phyloP scores from a whole-genome alignment of 2,797 vertebrate species.

The Ptychobarbus kaznakovi region DNA sequence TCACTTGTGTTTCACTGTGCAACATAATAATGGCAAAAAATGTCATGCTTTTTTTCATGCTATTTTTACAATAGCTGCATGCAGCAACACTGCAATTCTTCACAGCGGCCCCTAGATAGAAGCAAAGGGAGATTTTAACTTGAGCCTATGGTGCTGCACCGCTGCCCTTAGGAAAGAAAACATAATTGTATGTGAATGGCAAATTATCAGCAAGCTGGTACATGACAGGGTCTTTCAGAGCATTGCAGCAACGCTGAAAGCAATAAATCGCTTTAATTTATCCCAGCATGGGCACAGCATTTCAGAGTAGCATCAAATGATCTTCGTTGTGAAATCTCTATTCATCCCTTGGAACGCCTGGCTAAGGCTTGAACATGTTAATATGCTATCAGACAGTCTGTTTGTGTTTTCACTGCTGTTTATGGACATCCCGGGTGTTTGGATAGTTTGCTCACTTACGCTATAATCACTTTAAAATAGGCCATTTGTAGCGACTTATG shows the following conservation, averaged over 20 bases:
- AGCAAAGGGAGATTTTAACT: constrained; percentile 56
- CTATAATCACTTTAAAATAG: no score
- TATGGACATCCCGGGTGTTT: neutral
- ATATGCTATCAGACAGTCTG: neutral
- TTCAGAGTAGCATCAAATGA: constrained; percentile 21
- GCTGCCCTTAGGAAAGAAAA: neutral
- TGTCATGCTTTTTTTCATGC: neutral
- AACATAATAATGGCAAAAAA: no score
- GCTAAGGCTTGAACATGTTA: neutral
- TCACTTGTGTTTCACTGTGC: neutral
- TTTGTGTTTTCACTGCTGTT: neutral
- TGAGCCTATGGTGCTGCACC: neutral
- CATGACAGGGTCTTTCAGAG: neutral
- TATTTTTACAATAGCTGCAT: neutral
- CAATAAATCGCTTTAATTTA: constrained; percentile 1
- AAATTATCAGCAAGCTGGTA: constrained; percentile 19
- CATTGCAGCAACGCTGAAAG: neutral
- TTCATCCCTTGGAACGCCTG: neutral
- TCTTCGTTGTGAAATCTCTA: neutral
- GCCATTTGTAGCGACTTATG: neutral
- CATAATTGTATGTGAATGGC: constrained; percentile 30
- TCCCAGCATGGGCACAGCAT: neutral
- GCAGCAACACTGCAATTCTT: neutral
- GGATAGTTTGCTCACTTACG: neutral
- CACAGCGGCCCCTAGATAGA: constrained; percentile 66